phyloP scores from a whole-genome alignment of 2,888 invertebrate species.

The Catocala nupta region DNA sequence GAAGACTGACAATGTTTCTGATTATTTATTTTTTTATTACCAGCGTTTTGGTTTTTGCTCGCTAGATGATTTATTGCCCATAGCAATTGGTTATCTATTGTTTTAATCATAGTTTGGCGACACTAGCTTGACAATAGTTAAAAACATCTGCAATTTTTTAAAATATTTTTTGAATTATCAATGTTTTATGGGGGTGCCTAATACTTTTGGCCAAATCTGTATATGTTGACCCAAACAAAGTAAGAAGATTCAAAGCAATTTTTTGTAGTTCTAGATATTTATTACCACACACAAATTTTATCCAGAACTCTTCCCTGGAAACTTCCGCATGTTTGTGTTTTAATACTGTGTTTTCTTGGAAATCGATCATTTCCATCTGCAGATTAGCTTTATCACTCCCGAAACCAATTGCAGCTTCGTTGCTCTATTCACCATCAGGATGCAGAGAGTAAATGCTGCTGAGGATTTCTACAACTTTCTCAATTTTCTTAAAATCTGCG shows the following conservation, averaged over 20 bases:
- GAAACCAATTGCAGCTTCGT: slow-evolving; percentile 36
- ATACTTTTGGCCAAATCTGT: too few species aligned
- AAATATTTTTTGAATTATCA: too few species aligned
- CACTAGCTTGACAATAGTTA: too few species aligned
- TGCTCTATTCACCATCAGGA: slow-evolving; percentile 44
- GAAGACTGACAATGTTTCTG: too few species aligned
- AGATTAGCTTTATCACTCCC: slow-evolving; percentile 41
- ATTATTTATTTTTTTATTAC: too few species aligned
- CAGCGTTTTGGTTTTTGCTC: too few species aligned
- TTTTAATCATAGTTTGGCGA: too few species aligned
- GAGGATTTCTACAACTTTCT: slow-evolving; percentile 46
- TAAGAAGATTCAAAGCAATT: slow-evolving; percentile 25
- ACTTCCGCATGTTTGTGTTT: slow-evolving; percentile 25
- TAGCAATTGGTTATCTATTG: too few species aligned
- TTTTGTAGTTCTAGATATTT: slow-evolving; percentile 11
- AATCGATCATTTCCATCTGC: slow-evolving; percentile 47
- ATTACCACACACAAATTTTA: too few species aligned
- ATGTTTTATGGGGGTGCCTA: too few species aligned
- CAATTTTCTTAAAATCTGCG: slow-evolving; percentile 44
- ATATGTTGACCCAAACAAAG: slow-evolving; percentile 29
- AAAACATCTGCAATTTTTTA: too few species aligned
- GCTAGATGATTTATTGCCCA: too few species aligned
- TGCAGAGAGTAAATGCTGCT: slow-evolving; percentile 45
- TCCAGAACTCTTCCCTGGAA: slow-evolving; percentile 31
- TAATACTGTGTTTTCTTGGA: slow-evolving; percentile 39